Conservation (phyloP, 92 coral and sea anemone genomes). For the Porites rus region DNA sequence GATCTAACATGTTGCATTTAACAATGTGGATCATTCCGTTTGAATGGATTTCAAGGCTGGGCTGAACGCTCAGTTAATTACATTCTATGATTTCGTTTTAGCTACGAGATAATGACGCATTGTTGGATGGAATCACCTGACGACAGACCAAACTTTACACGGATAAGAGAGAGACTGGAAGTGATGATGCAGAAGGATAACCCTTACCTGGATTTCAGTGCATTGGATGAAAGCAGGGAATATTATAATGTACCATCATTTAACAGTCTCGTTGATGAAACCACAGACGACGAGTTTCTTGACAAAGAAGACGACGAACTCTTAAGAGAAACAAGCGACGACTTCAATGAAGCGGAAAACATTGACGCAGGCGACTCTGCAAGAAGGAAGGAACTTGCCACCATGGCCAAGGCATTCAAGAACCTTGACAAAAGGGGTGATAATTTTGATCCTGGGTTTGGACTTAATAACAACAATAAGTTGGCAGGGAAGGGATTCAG, state of each 20-base stretch:
- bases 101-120: constrained; percentile 69
- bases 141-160: constrained; percentile 68
- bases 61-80: too few relatives aligned
- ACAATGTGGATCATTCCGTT: too few relatives aligned
- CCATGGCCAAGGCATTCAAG: not conserved
- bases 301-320: constrained; percentile 20
- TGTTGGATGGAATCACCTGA: constrained; percentile 80
- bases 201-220: constrained; percentile 77
- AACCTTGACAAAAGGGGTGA: not conserved
- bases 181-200: constrained; percentile 74
- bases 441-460: constrained; percentile 1
- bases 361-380: not conserved
- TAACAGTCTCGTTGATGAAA: constrained; percentile 63
- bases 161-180: constrained; percentile 63
- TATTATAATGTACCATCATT: constrained; percentile 84
- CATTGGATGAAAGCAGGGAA: constrained; percentile 69
- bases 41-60: not conserved
- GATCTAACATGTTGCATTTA: too few relatives aligned
- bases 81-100: not conserved
- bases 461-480: not conserved
- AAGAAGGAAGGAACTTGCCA: constrained; percentile 11
- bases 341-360: not conserved
- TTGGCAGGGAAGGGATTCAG: not conserved
- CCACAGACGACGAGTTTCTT: constrained; percentile 50
- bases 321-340: constrained; percentile 7